Base-by-base conservation (phyloP, 2,797 vertebrate species). In the Streptopelia turtur region DNA sequence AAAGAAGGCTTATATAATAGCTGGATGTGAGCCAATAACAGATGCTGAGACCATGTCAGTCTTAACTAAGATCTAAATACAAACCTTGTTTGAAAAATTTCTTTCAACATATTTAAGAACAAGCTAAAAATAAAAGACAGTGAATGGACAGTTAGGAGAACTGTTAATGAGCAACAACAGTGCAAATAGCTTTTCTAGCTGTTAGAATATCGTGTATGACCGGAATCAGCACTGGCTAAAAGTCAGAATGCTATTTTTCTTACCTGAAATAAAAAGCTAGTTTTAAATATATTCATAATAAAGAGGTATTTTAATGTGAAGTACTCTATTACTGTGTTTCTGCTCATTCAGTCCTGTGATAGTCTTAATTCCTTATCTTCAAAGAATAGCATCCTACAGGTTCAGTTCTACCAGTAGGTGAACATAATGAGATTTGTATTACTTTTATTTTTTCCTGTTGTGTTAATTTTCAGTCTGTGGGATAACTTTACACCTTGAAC, bases 221-320 rank as follows among this genome's bases (percentile, higher is more conserved):
- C 41, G 2, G 84, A 89, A 85, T 94, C 75, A 33, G 94, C 89
- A n/a, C 91, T 94, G 96, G 89, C 96, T 71, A 24, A 43, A 92
- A 83, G 95, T 95, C 96, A 96, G 95, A 89, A 80, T 92, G 95
- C 94, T 96, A 95, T 96, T 96, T 96, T 96, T 95, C 91, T 93
- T 96, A 96, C 50, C 85, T 92, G 74, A 94, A 94, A 94, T 82
- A 89, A 89, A 94, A 84, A 94, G 11, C 33, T 96, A 90, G 74
- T 96, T 96, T 96, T 88, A 96, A 94, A 77, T 92, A 79, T 92
- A 90, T 93, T 96, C 83, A 83, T 89, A 93, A 89, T 93, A 96
- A 94, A 96, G 81, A 95, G 64, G 83, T 93, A 93, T 96, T 96
- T 94, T 94, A 94, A 93, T 96, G 91, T 90, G 86, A 96, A 93